Evolutionary conservation across 37 sponge, comb jelly and placozoan species (phyloP), one percentile per base, ranked within the genome.

Genomic region (Tethya wilhelma): DNA sequence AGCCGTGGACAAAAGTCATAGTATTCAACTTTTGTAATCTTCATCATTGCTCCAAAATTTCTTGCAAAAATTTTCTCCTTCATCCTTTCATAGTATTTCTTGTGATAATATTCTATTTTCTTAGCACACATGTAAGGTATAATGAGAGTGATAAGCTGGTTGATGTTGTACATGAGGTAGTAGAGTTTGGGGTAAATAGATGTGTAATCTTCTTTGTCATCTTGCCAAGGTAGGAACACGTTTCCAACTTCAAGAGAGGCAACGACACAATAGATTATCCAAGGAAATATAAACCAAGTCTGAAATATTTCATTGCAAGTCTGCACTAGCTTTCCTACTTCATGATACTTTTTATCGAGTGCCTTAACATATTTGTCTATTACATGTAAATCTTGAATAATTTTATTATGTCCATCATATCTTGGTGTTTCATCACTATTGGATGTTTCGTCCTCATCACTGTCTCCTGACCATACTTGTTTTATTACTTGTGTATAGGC

Each of bases 211-310:
- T 49, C 55, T 4, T 44, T 7, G 2, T n/a, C 62, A 58, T 57
- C 42, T 37, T 33, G 8, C 75, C 75, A 75, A 32, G 75, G 75
- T 17, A 38, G 59, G 4, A 75, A 62, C 8, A 75, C 38, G 28
- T 75, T 75, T 4, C 59, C 32, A 6, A 62, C 34, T 34, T 75
- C 34, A 38, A 58, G 60, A 56, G 75, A 75, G 1, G 62, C 20
- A 20, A 23, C 41, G n/a, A 75, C 38, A 23, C 58, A 39, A 32
- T 58, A 75, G 38, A 75, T 75, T 38, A 75, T 59, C 75, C 75
- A 75, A 33, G 75, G 75, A 14, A 75, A 2, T 11, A 59, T 75
- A 14, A 75, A 75, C 75, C 75, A 75, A 40, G 75, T 58, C 38
- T 75, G 75, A 31, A 75, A 75, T 38, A 58, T 34, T 2, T 59